Percentiles rank a stretch among this genome's conserved stretches.
Evolutionary conservation across 30 jellyfish, hydroid and myxozoan species (phyloP).

Genomic region (Hydra vulgaris): DNA sequence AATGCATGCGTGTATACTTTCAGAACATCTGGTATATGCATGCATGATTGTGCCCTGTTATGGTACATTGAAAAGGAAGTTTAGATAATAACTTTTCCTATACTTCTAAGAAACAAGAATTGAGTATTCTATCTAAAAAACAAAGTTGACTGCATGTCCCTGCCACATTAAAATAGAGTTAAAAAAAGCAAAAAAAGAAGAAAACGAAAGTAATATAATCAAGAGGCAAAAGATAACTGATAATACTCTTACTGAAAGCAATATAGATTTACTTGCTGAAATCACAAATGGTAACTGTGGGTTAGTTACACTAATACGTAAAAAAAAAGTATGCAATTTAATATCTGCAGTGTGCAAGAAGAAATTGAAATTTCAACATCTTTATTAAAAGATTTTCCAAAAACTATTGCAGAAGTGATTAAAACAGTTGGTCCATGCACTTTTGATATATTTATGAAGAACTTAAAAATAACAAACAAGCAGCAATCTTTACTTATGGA

Average conservation of each 20-base stretch:
- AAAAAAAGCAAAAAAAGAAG: too few relatives aligned
- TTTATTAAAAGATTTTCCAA: background rate
- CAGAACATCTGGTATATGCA: slow-evolving; percentile 13
- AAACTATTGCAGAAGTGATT: background rate
- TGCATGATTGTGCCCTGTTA: slow-evolving; percentile 10
- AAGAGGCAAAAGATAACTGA: background rate
- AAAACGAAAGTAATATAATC: background rate
- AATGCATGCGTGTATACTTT: background rate
- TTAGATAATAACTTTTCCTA: slow-evolving; percentile 1
- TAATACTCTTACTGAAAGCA: background rate
- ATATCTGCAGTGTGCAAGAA: background rate
- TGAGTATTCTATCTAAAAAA: background rate
- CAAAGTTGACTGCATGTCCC: background rate
- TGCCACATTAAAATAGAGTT: background rate
- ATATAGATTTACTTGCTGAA: slow-evolving; percentile 5
- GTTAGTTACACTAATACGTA: background rate
- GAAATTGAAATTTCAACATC: background rate
- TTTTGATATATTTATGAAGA: background rate
- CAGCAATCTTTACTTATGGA: background rate
- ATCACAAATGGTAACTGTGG: slow-evolving; percentile 8
- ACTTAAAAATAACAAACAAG: background rate
- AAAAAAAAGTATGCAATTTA: background rate
- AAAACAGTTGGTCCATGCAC: background rate
- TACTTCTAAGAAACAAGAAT: too few relatives aligned
- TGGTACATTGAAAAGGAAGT: slow-evolving; percentile 24